Base-by-base conservation (phyloP, 2,888 invertebrate species). In the Dorcus hopei region DNA sequence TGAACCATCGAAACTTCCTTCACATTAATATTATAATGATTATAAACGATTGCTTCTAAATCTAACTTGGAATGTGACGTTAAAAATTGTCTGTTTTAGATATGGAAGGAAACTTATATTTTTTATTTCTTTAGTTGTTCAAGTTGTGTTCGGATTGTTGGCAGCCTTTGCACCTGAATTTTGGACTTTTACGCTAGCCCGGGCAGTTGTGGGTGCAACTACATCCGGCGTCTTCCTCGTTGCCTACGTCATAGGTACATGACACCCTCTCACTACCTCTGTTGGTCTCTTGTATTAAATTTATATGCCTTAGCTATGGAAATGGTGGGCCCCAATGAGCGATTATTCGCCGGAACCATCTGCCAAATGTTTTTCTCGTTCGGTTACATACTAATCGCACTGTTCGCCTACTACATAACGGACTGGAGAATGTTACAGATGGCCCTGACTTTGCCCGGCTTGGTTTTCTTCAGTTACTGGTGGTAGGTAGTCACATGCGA, bases 211-310 rank as follows among this genome's bases (percentile, higher is more conserved):
- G 23, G 91, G 91, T 9, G 84, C 87, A 9, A 87, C 88, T 8
- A 88, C 90, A 7, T 89, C 89, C 5, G 90, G 90, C 1, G 87
- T 90, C 8, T 91, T 90, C 70, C 79, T 90, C 58, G 89, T 90
- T 16, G 88, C 89, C 47, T 91, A 90, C 75, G 90, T 90, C 49
- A 87, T 91, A 65, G 89, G n/a, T 38, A 43, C 40, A 40, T 23
- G 33, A n/a, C 39, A 6, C 40, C 26, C 23, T 7, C 11, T 33
- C 33, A 38, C 38, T 41, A 16, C 6, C 43, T 19, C 4, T 9
- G 16, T 48, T 14, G 14, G 14, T 14, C 14, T 14, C 14, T 48
- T 16, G 14, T 14, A n/a, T 48, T 2, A 14, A 48, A 23, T 48
- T 50, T 39, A 23, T 26, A 1, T 52, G 40, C 75, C 74, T 48